phyloP scores from a whole-genome alignment of 2,888 invertebrate species.

The Ethmia dodecea region DNA sequence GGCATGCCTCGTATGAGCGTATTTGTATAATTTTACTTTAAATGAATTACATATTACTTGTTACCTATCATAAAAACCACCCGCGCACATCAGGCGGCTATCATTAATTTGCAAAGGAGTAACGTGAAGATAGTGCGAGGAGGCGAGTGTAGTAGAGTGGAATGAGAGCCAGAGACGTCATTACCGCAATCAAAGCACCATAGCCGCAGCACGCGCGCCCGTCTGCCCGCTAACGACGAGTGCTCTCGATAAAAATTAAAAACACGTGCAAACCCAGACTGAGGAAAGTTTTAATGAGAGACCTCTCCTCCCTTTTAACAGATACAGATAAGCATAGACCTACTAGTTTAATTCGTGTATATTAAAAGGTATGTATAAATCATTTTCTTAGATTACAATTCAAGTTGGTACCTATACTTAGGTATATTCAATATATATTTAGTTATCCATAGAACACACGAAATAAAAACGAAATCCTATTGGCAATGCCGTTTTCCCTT shows the following conservation, averaged over 20 bases:
- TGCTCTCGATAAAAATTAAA: slow-evolving; percentile 78
- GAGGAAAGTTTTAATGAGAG: slow-evolving; percentile 78
- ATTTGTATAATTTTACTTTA: no score
- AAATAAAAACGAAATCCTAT: slow-evolving; percentile 40
- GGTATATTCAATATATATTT: no score
- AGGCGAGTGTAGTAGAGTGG: slow-evolving; percentile 47
- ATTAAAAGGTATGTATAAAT: no score
- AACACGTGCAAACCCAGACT: slow-evolving; percentile 75
- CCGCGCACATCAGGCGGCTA: no score
- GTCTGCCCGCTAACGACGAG: slow-evolving; percentile 62
- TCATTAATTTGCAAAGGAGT: slow-evolving; percentile 59
- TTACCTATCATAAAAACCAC: no score
- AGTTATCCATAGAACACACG: no score
- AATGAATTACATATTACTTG: no score
- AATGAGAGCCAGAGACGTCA: slow-evolving; percentile 56
- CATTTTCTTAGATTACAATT: no score
- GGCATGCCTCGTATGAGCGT: no score
- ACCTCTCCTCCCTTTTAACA: slow-evolving; percentile 38
- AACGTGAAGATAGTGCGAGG: slow-evolving; percentile 61
- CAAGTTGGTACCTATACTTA: no score
- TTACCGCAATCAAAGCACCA: slow-evolving; percentile 75
- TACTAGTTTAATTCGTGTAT: no score
- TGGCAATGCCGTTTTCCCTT: slow-evolving; percentile 53
- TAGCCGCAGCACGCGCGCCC: slow-evolving; percentile 46
- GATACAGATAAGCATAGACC: slow-evolving; percentile 35